A percentile compares a stretch with the other conserved stretches of the same genome.
These are phyloP conservation scores for Macrotis lagotis DNA, from an alignment of 2,113 vertebrate species.

Conservation along the genomic window DNA sequence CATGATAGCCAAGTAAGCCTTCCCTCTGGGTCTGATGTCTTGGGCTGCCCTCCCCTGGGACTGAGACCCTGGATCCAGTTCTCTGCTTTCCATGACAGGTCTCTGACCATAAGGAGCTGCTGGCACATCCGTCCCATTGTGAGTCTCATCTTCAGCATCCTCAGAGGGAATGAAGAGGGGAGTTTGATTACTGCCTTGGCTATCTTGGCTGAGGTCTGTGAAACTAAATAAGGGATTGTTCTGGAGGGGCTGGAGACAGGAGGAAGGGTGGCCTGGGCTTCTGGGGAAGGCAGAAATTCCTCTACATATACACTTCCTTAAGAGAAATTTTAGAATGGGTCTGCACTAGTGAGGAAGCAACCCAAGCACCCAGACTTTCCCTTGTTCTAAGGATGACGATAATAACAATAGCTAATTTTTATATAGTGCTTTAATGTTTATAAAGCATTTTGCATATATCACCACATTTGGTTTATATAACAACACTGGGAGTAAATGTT, in stretches of 20 bases:
- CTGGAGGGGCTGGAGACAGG: background rate
- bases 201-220: background rate
- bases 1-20: background rate
- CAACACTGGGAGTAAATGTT: background rate
- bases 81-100: background rate
- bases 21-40: background rate
- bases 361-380: background rate
- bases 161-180: background rate
- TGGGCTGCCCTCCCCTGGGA: background rate
- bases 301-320: background rate
- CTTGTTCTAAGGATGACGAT: background rate
- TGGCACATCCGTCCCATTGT: background rate
- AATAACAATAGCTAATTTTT: background rate
- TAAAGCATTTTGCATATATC: background rate
- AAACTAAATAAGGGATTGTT: background rate
- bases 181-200: background rate
- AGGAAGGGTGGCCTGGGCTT: background rate
- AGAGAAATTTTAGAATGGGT: background rate
- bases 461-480: background rate
- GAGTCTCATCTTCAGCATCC: background rate
- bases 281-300: background rate
- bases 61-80: background rate
- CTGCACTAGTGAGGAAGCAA: background rate
- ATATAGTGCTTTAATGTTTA: background rate
- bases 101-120: background rate